Percentiles rank a stretch among this genome's conserved stretches.
phyloP scores from a whole-genome alignment of 2,888 invertebrate genomes.

The Eledone cirrhosa region DNA sequence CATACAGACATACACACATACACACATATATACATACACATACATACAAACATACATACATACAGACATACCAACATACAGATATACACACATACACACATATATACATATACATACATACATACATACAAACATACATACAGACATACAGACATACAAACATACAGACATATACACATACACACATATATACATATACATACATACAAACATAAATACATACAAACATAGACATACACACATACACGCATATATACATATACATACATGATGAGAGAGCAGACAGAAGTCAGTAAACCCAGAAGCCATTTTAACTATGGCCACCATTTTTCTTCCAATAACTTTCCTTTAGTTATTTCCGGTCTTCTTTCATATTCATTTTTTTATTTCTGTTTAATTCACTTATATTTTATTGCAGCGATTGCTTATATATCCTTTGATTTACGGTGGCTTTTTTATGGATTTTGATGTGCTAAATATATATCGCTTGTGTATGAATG shows the following conservation, averaged over 20 bases:
- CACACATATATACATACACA: not conserved
- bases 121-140: not conserved
- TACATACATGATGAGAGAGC: not conserved
- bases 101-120: not conserved
- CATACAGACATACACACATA: not conserved
- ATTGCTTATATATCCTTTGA: no score
- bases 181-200: conserved; percentile 22
- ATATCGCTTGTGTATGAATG: no score
- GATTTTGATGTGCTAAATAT: no score
- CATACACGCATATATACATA: not conserved
- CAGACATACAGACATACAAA: conserved; percentile 16
- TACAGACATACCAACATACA: not conserved
- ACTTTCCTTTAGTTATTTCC: no score
- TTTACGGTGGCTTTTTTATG: no score
- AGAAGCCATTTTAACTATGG: no score
- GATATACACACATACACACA: not conserved
- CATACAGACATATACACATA: conserved; percentile 3
- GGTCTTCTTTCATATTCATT: no score
- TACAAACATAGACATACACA: conserved; percentile 1
- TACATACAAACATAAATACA: no score
- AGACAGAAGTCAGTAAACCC: no score
- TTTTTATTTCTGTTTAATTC: no score
- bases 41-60: not conserved
- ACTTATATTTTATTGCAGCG: no score
- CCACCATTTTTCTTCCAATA: no score